Evolutionary conservation across 2,113 vertebrate species (phyloP).

Genomic region (Ptilorrhoa leucosticta): DNA sequence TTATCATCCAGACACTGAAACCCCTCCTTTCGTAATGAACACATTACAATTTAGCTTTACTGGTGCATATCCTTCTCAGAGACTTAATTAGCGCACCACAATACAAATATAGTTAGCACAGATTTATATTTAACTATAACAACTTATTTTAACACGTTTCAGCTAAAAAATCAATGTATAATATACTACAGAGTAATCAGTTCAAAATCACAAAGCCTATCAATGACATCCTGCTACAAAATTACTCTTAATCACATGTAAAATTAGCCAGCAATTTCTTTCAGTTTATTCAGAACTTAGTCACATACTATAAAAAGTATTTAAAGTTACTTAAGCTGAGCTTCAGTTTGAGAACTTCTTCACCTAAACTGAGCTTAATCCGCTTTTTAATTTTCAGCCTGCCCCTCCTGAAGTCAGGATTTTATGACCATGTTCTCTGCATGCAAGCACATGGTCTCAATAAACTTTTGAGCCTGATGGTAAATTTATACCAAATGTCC

Average conservation of each 20-base stretch:
- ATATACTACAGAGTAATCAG: neutral
- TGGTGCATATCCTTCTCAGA: neutral
- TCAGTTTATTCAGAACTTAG: neutral
- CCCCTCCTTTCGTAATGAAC: neutral
- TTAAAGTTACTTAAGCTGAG: neutral
- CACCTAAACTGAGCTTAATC: neutral
- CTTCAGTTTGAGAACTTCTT: neutral
- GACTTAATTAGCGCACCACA: neutral
- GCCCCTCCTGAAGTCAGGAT: neutral
- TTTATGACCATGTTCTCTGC: slow-evolving; percentile 11
- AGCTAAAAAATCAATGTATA: neutral
- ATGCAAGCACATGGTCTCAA: slow-evolving; percentile 3
- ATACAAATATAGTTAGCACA: neutral
- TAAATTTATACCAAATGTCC: neutral
- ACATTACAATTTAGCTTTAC: neutral
- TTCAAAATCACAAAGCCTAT: neutral
- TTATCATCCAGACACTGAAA: neutral
- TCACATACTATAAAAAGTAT: neutral
- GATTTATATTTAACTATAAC: neutral
- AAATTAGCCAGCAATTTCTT: neutral
- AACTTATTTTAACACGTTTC: neutral
- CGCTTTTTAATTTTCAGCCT: neutral
- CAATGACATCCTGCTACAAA: neutral
- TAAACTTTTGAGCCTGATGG: neutral
- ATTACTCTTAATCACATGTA: neutral